Conservation (phyloP, 2,113 vertebrate genomes). For the Triplophysa rosa region DNA sequence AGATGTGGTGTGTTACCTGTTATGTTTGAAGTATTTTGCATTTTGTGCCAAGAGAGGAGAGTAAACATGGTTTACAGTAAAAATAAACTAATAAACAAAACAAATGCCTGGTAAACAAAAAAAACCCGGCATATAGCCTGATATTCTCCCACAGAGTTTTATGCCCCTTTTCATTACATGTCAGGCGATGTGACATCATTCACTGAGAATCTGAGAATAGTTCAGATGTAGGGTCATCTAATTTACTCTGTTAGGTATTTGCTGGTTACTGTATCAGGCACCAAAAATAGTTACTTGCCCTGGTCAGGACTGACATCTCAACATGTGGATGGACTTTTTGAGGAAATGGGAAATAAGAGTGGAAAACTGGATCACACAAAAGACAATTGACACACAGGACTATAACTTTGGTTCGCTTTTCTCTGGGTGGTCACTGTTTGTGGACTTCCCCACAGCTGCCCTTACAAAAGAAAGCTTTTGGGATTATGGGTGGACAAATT, state of each 20-base stretch:
- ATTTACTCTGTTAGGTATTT: slow-evolving; percentile 14
- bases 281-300: slow-evolving; percentile 16
- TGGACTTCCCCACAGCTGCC: slow-evolving; percentile 9
- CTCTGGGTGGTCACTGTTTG: slow-evolving; percentile 7
- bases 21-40: slow-evolving; percentile 36
- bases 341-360: background rate
- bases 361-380: background rate
- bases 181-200: slow-evolving; percentile 42
- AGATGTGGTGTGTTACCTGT: slow-evolving; percentile 17
- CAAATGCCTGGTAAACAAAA: background rate
- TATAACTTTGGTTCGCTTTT: background rate
- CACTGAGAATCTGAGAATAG: slow-evolving; percentile 18
- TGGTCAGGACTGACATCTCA: background rate
- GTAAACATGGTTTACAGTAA: slow-evolving; percentile 9
- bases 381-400: background rate
- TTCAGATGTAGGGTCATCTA: slow-evolving; percentile 26
- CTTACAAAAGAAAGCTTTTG: slow-evolving; percentile 3
- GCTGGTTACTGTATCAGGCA: slow-evolving; percentile 1
- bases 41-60: slow-evolving; percentile 17
- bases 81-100: slow-evolving; percentile 34
- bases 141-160: slow-evolving; percentile 9
- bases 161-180: slow-evolving; percentile 5
- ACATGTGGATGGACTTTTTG: background rate
- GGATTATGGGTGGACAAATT: slow-evolving; percentile 24
- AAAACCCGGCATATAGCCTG: background rate